A percentile compares a stretch with the other conserved stretches of the same genome.
Evolutionary conservation across 2,888 invertebrate genomes (phyloP).

Genomic region (Leptinotarsa juncta): DNA sequence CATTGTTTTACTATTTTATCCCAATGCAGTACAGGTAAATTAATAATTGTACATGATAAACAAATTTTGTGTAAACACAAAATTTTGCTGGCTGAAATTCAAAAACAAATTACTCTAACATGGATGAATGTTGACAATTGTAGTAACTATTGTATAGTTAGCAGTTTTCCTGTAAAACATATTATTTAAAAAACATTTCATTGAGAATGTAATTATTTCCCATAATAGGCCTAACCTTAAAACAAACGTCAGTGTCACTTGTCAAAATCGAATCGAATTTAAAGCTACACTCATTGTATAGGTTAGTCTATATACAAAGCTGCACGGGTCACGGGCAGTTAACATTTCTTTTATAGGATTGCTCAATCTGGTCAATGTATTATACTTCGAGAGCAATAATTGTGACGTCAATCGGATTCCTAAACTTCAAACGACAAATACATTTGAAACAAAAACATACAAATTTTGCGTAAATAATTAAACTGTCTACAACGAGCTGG

Average conservation of each 20-base stretch:
- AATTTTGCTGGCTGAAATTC: background rate
- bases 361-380: too few species aligned
- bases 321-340: too few species aligned
- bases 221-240: slow-evolving; percentile 14
- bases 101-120: background rate
- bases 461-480: too few species aligned
- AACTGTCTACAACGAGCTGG: too few species aligned
- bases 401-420: too few species aligned
- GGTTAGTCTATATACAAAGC: too few species aligned
- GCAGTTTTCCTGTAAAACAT: background rate
- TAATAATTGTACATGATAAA: background rate
- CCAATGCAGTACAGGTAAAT: background rate
- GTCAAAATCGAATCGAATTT: background rate
- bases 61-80: slow-evolving; percentile 1
- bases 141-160: background rate
- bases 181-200: background rate
- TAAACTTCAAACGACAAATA: too few species aligned
- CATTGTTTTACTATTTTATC: slow-evolving; percentile 39
- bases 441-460: too few species aligned
- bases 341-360: too few species aligned
- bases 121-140: background rate
- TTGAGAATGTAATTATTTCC: background rate
- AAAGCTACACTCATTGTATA: too few species aligned
- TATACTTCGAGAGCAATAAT: too few species aligned
- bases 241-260: background rate